A percentile compares a stretch with the other conserved stretches of the same genome.
Conservation (phyloP, 30 jellyfish, hydroid and myxozoan genomes). For the Aurelia aurita complex sp. Pacific region DNA sequence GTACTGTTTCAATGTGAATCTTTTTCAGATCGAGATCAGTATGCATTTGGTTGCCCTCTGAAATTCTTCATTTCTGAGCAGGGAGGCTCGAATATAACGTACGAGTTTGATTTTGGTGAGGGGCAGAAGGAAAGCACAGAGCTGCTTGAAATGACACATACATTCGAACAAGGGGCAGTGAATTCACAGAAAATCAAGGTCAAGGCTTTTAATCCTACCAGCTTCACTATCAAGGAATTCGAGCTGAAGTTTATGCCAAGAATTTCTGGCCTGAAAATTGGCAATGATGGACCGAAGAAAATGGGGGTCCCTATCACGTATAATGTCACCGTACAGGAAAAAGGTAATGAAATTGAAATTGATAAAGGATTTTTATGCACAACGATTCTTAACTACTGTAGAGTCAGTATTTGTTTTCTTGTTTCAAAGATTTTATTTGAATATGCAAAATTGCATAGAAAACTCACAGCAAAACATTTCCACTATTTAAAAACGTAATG, state of each 20-base stretch:
- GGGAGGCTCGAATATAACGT: conserved; percentile 67
- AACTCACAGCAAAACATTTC: too few species aligned
- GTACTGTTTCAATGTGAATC: too few species aligned
- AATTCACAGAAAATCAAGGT: conserved; percentile 9
- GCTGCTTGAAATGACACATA: conserved; percentile 16
- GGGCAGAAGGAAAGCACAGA: conserved; percentile 17
- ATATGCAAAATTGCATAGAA: too few species aligned
- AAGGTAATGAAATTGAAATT: conserved; percentile 5
- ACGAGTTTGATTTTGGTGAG: conserved; percentile 21
- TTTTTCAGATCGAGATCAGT: conserved; percentile 22
- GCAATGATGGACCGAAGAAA: conserved; percentile 61
- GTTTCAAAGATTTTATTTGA: too few species aligned
- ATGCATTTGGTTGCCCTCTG: conserved; percentile 51
- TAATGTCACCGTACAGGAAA: conserved; percentile 42
- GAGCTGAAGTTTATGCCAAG: conserved; percentile 54
- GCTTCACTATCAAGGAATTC: background rate
- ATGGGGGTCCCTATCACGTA: conserved; percentile 11
- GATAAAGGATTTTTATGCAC: background rate
- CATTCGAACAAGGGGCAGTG: conserved; percentile 18
- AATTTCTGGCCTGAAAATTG: conserved; percentile 44
- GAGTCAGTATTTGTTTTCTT: too few species aligned
- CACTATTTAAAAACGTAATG: too few species aligned
- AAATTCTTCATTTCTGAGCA: conserved; percentile 32
- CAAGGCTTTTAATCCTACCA: conserved; percentile 59
- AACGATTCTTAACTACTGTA: background rate